phyloP scores from a whole-genome alignment of 2,888 invertebrate genomes.

The Diaphora mendica region DNA sequence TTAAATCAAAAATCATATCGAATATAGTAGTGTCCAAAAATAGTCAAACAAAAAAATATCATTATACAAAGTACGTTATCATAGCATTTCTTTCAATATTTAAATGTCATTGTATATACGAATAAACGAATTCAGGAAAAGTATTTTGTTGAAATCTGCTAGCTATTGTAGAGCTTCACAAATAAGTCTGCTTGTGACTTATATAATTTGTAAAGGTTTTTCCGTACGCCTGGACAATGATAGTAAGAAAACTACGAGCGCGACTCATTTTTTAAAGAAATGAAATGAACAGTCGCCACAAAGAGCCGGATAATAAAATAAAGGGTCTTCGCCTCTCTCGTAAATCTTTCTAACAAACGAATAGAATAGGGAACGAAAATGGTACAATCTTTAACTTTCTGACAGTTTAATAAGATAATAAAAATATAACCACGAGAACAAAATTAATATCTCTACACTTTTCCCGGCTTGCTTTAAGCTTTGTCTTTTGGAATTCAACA shows the following conservation, averaged over 20 bases:
- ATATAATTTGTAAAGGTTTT: constrained; percentile 49
- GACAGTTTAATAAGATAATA: constrained; percentile 85
- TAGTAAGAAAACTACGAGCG: constrained; percentile 43
- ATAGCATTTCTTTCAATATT: background rate
- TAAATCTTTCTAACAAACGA: constrained; percentile 76
- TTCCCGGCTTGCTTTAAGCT: constrained; percentile 40
- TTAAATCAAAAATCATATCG: background rate
- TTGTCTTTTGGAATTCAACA: constrained; percentile 36
- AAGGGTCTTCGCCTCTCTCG: constrained; percentile 70
- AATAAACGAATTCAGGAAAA: constrained; percentile 9
- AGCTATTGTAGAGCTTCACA: constrained; percentile 22
- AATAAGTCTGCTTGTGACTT: constrained; percentile 30
- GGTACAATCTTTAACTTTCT: constrained; percentile 83
- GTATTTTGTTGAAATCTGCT: constrained; percentile 25
- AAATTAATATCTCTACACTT: constrained; percentile 54
- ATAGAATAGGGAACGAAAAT: constrained; percentile 77
- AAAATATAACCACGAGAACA: constrained; percentile 74
- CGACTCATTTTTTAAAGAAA: constrained; percentile 47
- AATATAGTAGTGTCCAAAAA: background rate
- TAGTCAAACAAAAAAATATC: background rate
- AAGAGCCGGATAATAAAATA: constrained; percentile 76
- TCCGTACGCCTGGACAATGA: constrained; percentile 43
- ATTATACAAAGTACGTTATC: background rate
- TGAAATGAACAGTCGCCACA: constrained; percentile 65
- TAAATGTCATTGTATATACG: background rate